Conservation (phyloP, 2,797 vertebrate genomes). For the Coendou prehensilis region DNA sequence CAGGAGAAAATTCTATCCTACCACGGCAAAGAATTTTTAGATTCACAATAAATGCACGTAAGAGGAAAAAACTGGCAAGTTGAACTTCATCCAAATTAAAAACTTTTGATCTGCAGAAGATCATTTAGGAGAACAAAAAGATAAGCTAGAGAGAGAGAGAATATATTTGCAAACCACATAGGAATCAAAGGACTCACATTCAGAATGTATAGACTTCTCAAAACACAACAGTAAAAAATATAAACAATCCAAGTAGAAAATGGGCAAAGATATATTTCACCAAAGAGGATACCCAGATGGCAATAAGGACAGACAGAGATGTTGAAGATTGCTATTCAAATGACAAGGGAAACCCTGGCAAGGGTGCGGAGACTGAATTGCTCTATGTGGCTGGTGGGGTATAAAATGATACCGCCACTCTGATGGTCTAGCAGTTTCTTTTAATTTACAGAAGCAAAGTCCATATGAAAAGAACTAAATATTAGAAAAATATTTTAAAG, state of each 20-base stretch:
- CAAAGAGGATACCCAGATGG: background rate
- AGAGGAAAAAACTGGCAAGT: background rate
- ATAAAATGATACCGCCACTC: background rate
- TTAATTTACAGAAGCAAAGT: background rate
- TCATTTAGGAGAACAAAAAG: background rate
- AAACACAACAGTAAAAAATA: background rate
- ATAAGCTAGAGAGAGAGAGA: background rate
- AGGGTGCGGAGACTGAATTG: background rate
- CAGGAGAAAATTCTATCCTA: background rate
- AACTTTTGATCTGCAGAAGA: background rate
- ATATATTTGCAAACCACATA: background rate
- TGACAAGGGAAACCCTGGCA: background rate
- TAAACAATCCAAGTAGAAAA: conserved; percentile 19
- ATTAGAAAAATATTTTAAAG: background rate
- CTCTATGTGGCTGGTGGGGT: background rate
- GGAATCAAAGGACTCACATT: background rate
- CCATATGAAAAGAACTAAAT: background rate
- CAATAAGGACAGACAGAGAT: background rate
- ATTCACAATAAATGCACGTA: background rate
- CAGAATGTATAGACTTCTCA: background rate
- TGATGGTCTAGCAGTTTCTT: background rate
- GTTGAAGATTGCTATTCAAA: background rate
- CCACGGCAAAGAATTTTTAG: background rate
- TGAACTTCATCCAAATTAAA: background rate
- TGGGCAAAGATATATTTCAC: background rate